Evolutionary conservation across 2,888 invertebrate genomes (phyloP).

Genomic region (Drosophila putrida): DNA sequence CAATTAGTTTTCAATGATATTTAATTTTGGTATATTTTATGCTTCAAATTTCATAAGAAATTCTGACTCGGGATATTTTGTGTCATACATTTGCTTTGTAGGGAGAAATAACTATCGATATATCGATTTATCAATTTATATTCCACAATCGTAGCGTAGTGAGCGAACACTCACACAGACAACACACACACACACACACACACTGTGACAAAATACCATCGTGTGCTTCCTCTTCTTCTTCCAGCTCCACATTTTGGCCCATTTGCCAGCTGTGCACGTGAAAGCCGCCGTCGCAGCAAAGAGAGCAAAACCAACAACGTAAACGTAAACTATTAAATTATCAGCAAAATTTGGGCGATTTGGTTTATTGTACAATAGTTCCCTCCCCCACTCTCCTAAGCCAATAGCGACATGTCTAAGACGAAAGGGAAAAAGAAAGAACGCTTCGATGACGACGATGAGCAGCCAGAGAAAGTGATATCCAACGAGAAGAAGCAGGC

Average conservation of each 20-base stretch:
- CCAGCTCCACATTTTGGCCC: constrained; percentile 40
- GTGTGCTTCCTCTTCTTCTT: constrained; percentile 38
- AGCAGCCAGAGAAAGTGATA: constrained; percentile 54
- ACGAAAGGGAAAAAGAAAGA: constrained; percentile 81
- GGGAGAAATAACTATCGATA: too few species aligned
- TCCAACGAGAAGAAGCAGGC: constrained; percentile 62
- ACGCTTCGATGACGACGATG: constrained; percentile 78
- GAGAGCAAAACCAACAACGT: constrained; percentile 17
- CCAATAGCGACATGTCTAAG: constrained; percentile 62
- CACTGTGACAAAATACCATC: constrained; percentile 16
- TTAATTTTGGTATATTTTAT: too few species aligned
- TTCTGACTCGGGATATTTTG: too few species aligned
- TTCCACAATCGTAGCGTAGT: too few species aligned
- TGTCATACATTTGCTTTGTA: too few species aligned
- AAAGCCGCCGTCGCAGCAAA: constrained; percentile 52
- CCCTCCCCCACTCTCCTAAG: background rate
- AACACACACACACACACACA: background rate
- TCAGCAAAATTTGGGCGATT: constrained; percentile 1
- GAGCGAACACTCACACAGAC: background rate
- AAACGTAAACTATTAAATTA: constrained; percentile 24
- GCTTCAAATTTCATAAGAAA: too few species aligned
- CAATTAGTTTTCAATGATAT: too few species aligned
- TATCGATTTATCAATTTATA: too few species aligned
- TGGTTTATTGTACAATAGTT: background rate
- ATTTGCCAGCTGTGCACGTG: constrained; percentile 79